Conservation (phyloP, 1,140 invertebrate genomes). For the Drosophila fuyamai region DNA sequence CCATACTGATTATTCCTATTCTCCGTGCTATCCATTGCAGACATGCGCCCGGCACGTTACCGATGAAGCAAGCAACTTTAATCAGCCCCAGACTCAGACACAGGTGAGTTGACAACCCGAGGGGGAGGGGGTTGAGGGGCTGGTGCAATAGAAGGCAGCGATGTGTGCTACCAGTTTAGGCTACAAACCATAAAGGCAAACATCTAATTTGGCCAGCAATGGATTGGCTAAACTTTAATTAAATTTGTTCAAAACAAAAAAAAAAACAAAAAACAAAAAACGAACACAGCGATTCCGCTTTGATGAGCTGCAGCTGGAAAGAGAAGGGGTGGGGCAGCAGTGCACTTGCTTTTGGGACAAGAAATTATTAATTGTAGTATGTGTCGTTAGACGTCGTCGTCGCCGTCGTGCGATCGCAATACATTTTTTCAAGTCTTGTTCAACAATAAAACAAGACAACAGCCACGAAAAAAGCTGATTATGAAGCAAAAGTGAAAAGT, state of each 20-base stretch:
- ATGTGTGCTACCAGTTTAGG: constrained; percentile 59
- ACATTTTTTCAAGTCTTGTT: constrained; percentile 60
- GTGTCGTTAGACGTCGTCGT: constrained; percentile 72
- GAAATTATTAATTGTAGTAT: constrained; percentile 77
- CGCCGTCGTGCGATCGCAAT: constrained; percentile 75
- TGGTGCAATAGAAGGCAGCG: constrained; percentile 22
- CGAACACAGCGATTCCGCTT: constrained; percentile 66
- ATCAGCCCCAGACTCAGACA: constrained; percentile 71
- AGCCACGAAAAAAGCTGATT: constrained; percentile 66
- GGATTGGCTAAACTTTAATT: constrained; percentile 77
- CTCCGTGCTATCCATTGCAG: constrained; percentile 55
- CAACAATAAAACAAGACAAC: constrained; percentile 47
- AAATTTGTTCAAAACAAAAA: constrained; percentile 46
- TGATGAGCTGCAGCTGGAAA: constrained; percentile 49
- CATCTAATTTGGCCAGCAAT: constrained; percentile 67
- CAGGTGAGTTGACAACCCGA: constrained; percentile 75
- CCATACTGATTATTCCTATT: constrained; percentile 58
- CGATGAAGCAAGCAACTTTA: constrained; percentile 79
- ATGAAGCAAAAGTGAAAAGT: constrained; percentile 82
- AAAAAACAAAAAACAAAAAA: constrained; percentile 12
- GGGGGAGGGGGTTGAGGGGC: background rate
- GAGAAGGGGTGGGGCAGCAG: constrained; percentile 25
- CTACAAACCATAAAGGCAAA: constrained; percentile 54
- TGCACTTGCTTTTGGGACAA: constrained; percentile 49
- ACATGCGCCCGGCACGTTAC: constrained; percentile 79